Evolutionary conservation across 2,113 vertebrate genomes (phyloP).

Genomic region (Neogale vison): DNA sequence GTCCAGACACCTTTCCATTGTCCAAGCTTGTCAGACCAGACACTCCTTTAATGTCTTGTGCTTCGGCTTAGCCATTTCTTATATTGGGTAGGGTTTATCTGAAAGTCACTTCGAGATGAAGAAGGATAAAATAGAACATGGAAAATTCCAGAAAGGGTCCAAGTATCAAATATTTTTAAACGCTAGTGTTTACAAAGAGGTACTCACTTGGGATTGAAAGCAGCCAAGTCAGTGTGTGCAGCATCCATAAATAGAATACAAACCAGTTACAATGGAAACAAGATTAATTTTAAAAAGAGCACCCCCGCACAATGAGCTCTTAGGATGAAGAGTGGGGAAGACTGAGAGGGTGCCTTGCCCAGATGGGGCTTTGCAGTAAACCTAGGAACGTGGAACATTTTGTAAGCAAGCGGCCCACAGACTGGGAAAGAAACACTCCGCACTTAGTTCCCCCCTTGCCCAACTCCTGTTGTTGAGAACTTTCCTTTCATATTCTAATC

Average conservation of each 20-base stretch:
- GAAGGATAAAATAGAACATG: conserved; percentile 55
- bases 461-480: not conserved
- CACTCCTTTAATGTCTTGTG: not conserved
- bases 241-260: conserved; percentile 93
- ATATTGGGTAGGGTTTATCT: not conserved
- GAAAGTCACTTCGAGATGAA: conserved; percentile 53
- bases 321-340: not conserved
- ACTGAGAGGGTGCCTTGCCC: not conserved
- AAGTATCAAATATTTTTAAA: conserved; percentile 76
- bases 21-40: not conserved
- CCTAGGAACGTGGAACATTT: not conserved
- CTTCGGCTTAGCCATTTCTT: not conserved
- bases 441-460: too few species aligned
- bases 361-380: not conserved
- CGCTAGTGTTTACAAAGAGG: conserved; percentile 79
- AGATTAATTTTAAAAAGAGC: conserved; percentile 52
- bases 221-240: conserved; percentile 91
- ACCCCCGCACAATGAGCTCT: not conserved
- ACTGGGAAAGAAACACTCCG: not conserved
- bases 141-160: conserved; percentile 31
- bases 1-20: not conserved
- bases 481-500: not conserved
- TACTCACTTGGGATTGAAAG: conserved; percentile 93
- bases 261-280: conserved; percentile 95
- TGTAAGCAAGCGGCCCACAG: not conserved